Evolutionary conservation across 1,140 invertebrate genomes (phyloP), one percentile per base, ranked within the genome.

Genomic region (Rhizoglyphus robini): DNA sequence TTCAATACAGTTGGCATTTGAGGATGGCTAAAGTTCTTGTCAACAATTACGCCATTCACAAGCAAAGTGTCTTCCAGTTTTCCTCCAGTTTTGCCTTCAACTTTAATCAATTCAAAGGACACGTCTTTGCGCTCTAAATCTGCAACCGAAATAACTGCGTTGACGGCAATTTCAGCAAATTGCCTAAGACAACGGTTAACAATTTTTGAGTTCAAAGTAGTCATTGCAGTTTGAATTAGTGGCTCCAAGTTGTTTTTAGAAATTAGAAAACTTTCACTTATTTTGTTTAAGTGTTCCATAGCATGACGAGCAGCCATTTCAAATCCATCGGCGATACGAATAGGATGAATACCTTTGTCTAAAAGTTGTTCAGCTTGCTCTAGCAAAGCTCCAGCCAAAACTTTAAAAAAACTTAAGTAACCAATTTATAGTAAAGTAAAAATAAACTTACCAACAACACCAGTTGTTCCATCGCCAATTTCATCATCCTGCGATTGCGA

Each of bases 401-500:
- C 87, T 78, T 72, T 61, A 76, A 75, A 67, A 68, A 69, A 69
- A 67, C 54, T 68, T 65, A 27, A 65, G 27, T 32, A 32, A 38
- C 3, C 49, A n/a, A 59, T 59, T 59, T 18, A 59, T 8, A 29
- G 20, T 59, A 4, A 38, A 59, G 46, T 27, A 29, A 3, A 58
- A 18, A 11, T 4, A 46, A 64, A 49, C 30, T 70, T 72, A 85
- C 83, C 90, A 65, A 99, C 96, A 72, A 99, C 96, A 29, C 96
- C 96, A 63, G 96, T 99, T 15, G 96, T 99, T 46, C 96, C 96
- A 81, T 99, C 96, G 27, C 96, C 96, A 74, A 99, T 99, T 81
- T 99, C 96, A 80, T 98, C 93, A 78, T 99, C 96, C 76, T 99
- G 96, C 65, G 94, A 97, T 76, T 99, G 93, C 15, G 92, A 94